Conservation (phyloP, 30 jellyfish, hydroid and myxozoan species). For the Hydractinia echinata region DNA sequence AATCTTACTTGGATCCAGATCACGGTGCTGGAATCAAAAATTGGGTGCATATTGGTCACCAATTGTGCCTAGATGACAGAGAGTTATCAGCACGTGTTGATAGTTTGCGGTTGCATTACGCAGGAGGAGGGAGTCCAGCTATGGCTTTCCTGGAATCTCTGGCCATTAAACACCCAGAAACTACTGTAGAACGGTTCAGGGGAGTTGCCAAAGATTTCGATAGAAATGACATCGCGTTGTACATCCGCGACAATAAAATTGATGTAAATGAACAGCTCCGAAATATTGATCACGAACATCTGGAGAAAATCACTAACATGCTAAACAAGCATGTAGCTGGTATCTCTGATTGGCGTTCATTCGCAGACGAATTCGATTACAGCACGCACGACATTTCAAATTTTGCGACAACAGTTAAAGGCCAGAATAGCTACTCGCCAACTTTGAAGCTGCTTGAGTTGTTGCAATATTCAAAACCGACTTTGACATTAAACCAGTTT, state of each 20-base stretch:
- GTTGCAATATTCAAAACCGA: neutral
- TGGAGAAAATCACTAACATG: conserved; percentile 5
- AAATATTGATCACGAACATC: neutral
- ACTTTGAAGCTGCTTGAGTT: conserved; percentile 1
- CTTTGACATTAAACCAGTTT: neutral
- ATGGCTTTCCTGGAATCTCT: neutral
- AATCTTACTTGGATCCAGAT: neutral
- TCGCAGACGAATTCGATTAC: neutral
- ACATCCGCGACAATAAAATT: neutral
- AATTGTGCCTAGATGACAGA: neutral
- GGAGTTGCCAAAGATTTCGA: neutral
- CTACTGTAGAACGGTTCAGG: neutral
- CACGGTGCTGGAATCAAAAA: conserved; percentile 3
- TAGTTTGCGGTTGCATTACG: conserved; percentile 2
- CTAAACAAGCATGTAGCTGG: neutral
- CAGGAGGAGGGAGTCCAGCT: conserved; percentile 22
- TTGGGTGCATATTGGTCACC: conserved; percentile 7
- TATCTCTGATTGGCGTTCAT: conserved; percentile 1
- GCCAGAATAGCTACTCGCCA: conserved; percentile 10
- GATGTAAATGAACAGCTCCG: neutral
- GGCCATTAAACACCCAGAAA: neutral
- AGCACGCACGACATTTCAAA: neutral
- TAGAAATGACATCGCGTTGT: neutral
- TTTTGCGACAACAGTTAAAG: neutral
- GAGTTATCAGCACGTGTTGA: neutral